Percentiles rank a stretch among this genome's conserved stretches.
Evolutionary conservation across 2,888 invertebrate genomes (phyloP).

Genomic region (Furcula furcula): DNA sequence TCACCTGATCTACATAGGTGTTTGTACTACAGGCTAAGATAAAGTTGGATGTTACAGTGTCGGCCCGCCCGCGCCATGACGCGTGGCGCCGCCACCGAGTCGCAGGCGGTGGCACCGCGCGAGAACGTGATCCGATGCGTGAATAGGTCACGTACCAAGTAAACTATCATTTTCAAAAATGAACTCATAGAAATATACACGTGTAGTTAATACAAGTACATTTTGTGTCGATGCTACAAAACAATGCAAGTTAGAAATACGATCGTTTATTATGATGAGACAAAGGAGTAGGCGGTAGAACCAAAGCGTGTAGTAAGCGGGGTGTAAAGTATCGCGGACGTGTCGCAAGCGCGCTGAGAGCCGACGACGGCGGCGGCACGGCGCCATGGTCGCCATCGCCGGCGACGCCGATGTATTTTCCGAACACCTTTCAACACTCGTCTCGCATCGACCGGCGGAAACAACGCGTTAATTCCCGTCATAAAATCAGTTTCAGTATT

Average conservation of each 20-base stretch:
- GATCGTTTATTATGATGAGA: slow-evolving; percentile 4
- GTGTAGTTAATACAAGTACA: slow-evolving; percentile 32
- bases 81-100: slow-evolving; percentile 22
- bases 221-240: slow-evolving; percentile 9
- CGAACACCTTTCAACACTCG: slow-evolving; percentile 79
- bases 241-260: slow-evolving; percentile 1
- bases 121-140: slow-evolving; percentile 46
- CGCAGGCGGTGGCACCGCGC: slow-evolving; percentile 16
- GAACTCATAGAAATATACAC: slow-evolving; percentile 43
- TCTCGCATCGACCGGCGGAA: slow-evolving; percentile 80
- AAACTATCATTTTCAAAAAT: slow-evolving; percentile 50
- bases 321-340: slow-evolving; percentile 37
- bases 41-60: slow-evolving; percentile 44
- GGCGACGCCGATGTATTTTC: slow-evolving; percentile 68
- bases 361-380: slow-evolving; percentile 20
- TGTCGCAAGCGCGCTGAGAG: slow-evolving; percentile 61
- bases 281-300: slow-evolving; percentile 9
- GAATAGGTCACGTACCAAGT: slow-evolving; percentile 65
- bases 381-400: slow-evolving; percentile 35
- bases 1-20: slow-evolving; percentile 65
- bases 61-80: slow-evolving; percentile 24
- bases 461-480: slow-evolving; percentile 82
- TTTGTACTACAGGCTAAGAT: slow-evolving; percentile 54
- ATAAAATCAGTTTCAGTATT: slow-evolving; percentile 82
- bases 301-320: slow-evolving; percentile 15